Evolutionary conservation across 2,113 vertebrate species (phyloP).

Genomic region (Chionis minor): DNA sequence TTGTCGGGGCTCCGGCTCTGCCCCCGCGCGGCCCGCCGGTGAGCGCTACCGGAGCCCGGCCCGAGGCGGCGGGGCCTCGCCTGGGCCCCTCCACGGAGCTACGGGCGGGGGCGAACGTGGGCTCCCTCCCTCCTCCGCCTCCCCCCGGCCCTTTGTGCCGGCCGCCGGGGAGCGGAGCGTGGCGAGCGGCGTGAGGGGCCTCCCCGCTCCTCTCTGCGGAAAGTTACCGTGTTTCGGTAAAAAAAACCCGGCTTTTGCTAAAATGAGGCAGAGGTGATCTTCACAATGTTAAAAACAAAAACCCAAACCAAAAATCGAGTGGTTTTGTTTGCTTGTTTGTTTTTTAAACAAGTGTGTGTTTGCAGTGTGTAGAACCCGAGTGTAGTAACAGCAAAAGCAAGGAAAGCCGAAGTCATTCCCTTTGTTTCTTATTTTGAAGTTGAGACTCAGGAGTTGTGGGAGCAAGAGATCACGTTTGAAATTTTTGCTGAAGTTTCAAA

Average conservation of each 20-base stretch:
- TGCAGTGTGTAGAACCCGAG: neutral
- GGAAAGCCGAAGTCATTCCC: neutral
- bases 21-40: neutral
- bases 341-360: neutral
- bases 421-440: neutral
- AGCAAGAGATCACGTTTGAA: neutral
- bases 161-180: neutral
- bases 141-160: neutral
- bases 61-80: neutral
- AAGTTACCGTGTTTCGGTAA: neutral
- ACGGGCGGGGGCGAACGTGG: accelerated
- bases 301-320: accelerated
- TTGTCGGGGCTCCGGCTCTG: neutral
- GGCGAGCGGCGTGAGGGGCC: neutral
- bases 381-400: neutral
- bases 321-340: too few species aligned
- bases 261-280: neutral
- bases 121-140: neutral
- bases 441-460: neutral
- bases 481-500: neutral
- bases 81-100: neutral
- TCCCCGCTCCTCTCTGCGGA: neutral
- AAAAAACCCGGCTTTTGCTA: neutral
- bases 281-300: neutral
- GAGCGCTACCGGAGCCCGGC: neutral